These are phyloP conservation scores for Oxytorus armatus DNA, from an alignment of 2,888 invertebrate species.

Conservation along the genomic window DNA sequence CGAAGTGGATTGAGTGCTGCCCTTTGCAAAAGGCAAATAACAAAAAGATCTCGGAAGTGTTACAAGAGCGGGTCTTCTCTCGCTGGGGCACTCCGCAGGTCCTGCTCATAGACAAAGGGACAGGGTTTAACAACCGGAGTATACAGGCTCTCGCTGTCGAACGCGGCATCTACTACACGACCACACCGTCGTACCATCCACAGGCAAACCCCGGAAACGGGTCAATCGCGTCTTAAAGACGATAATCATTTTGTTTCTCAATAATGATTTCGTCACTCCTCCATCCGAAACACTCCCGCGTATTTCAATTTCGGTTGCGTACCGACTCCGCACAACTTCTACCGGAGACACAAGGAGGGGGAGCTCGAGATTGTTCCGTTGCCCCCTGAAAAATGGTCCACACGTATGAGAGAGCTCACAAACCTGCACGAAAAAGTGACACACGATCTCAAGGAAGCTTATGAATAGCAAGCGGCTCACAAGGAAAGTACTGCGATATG, in stretches of 20 bases:
- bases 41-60: conserved; percentile 11
- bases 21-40: conserved; percentile 64
- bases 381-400: neutral
- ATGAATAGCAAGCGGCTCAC: neutral
- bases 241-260: no score
- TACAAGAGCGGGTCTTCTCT: conserved; percentile 51
- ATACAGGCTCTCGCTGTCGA: no score
- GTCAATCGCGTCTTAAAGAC: no score
- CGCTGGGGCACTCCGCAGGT: conserved; percentile 39
- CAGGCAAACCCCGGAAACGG: no score
- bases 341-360: neutral
- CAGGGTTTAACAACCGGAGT: conserved; percentile 1
- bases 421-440: neutral
- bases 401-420: no score
- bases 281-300: conserved; percentile 57
- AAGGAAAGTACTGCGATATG: no score
- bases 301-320: conserved; percentile 62
- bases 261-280: no score
- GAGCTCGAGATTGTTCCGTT: neutral
- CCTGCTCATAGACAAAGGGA: conserved; percentile 33
- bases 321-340: no score
- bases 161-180: no score
- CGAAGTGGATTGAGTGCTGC: conserved; percentile 64
- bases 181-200: no score
- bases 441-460: conserved; percentile 19